Conservation (phyloP, 2,888 invertebrate species). For the Anodontia alba region DNA sequence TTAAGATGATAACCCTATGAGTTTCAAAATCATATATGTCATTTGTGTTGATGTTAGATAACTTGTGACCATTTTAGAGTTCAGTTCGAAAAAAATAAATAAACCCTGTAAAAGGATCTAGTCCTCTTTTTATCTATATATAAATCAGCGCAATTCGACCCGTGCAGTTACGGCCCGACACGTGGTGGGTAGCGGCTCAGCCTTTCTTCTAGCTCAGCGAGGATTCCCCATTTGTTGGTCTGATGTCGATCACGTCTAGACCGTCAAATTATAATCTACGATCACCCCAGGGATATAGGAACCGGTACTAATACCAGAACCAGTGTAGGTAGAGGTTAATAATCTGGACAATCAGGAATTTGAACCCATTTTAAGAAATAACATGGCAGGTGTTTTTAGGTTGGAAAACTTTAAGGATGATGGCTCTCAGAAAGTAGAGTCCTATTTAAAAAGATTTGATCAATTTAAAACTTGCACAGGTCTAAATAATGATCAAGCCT, state of each 20-base stretch:
- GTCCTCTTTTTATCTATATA: no score
- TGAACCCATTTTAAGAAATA: background rate
- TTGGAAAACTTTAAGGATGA: slow-evolving; percentile 17
- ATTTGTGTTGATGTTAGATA: no score
- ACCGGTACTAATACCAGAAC: background rate
- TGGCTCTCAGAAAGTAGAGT: slow-evolving; percentile 1
- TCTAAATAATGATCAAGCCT: slow-evolving; percentile 5
- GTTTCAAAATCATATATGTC: no score
- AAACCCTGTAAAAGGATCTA: no score
- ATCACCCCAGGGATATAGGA: background rate
- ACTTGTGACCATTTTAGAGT: no score
- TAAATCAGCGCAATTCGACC: no score
- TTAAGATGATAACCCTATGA: no score
- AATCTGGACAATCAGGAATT: background rate
- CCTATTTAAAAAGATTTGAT: slow-evolving; percentile 10
- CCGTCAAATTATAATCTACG: slow-evolving; percentile 1
- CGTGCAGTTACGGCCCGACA: background rate
- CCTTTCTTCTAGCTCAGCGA: background rate
- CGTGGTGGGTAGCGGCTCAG: background rate
- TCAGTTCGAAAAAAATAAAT: no score
- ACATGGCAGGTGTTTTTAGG: background rate
- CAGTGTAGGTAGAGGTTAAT: no score
- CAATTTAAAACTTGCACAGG: slow-evolving; percentile 18
- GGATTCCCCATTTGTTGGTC: no score
- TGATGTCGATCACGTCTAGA: background rate